Percentiles rank a stretch among this genome's conserved stretches.
These are phyloP conservation scores for Drosophila infuscata DNA, from an alignment of 2,888 invertebrate species.

Conservation along the genomic window DNA sequence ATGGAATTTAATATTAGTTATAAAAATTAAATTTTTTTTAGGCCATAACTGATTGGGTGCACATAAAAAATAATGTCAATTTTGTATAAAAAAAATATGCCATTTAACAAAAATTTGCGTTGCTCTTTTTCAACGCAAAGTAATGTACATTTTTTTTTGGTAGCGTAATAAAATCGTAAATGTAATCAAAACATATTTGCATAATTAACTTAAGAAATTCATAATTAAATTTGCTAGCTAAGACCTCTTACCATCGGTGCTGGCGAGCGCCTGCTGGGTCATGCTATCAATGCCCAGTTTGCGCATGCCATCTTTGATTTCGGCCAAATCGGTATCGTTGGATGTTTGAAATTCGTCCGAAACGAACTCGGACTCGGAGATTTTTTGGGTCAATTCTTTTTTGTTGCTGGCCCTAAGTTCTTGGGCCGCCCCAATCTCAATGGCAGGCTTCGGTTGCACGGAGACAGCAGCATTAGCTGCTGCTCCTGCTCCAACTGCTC, in stretches of 20 bases:
- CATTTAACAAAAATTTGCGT: background rate
- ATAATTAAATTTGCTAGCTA: constrained; percentile 36
- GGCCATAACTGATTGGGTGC: background rate
- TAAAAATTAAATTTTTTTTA: background rate
- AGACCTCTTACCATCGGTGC: constrained; percentile 85
- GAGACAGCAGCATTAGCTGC: constrained; percentile 51
- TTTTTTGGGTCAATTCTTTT: constrained; percentile 48
- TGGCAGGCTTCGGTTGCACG: constrained; percentile 56
- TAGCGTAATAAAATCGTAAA: constrained; percentile 11
- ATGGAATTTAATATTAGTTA: background rate
- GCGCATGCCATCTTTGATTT: constrained; percentile 91
- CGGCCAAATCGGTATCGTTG: constrained; percentile 88
- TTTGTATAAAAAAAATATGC: constrained; percentile 1
- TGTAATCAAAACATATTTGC: constrained; percentile 15
- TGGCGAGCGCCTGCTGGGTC: constrained; percentile 85
- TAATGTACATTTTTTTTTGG: background rate
- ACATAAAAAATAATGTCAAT: background rate
- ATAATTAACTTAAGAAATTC: constrained; percentile 43
- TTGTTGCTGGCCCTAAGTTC: constrained; percentile 18
- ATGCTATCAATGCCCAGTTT: constrained; percentile 88
- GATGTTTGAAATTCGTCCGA: constrained; percentile 89
- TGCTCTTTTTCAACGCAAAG: background rate
- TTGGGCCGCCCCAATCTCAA: constrained; percentile 31
- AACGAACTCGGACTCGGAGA: constrained; percentile 89
- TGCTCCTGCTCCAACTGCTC: constrained; percentile 1